A percentile compares a stretch with the other conserved stretches of the same genome.
These are phyloP conservation scores for Neuroterus valhalla DNA, from an alignment of 1,140 invertebrate genomes.

Conservation along the genomic window DNA sequence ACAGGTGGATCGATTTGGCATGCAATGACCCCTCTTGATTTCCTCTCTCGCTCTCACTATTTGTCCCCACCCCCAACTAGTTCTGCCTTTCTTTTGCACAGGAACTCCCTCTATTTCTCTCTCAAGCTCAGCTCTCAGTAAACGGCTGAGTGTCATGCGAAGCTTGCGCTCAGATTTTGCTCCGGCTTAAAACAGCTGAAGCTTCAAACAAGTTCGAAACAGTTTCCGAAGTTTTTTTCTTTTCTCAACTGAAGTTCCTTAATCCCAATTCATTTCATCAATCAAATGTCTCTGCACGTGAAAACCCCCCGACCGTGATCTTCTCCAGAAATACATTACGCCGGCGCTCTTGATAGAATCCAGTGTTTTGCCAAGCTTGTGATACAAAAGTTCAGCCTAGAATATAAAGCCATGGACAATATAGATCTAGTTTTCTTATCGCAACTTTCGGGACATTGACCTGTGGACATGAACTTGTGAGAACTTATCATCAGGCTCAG, in stretches of 20 bases:
- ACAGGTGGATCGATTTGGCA: slow-evolving; percentile 26
- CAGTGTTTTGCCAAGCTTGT: not conserved
- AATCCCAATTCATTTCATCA: not conserved
- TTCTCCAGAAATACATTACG: slow-evolving; percentile 22
- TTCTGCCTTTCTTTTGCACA: slow-evolving; percentile 16
- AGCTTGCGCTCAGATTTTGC: not conserved
- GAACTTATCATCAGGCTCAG: not conserved
- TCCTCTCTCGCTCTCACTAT: not conserved
- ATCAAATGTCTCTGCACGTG: not conserved
- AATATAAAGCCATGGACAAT: not conserved
- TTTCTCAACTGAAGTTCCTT: not conserved
- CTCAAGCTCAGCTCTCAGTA: slow-evolving; percentile 1
- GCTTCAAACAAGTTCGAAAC: slow-evolving; percentile 21
- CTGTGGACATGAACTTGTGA: not conserved
- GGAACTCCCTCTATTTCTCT: slow-evolving; percentile 12
- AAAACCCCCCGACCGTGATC: slow-evolving; percentile 1
- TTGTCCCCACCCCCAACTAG: slow-evolving; percentile 6
- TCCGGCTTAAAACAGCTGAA: not conserved
- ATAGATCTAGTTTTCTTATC: not conserved
- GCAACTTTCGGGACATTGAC: not conserved
- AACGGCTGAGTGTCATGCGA: not conserved
- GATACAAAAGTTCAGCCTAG: not conserved
- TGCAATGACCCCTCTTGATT: slow-evolving; percentile 4
- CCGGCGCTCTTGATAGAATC: not conserved
- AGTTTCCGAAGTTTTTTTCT: not conserved